Evolutionary conservation across 2,888 invertebrate genomes (phyloP).

Genomic region (Saturnia pavonia): DNA sequence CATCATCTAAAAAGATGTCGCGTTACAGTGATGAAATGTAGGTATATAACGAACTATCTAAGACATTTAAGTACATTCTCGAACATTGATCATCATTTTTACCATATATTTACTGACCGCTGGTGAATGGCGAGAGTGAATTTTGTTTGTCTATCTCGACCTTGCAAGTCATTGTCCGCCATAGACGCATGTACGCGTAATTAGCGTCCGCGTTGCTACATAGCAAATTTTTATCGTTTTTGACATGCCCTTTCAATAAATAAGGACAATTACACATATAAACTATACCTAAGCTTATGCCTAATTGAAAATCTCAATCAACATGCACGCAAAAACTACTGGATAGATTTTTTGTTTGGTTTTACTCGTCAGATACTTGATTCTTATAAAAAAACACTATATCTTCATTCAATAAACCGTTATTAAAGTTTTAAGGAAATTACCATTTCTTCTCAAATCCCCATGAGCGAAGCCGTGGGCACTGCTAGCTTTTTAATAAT

Average conservation of each 20-base stretch:
- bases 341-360: too few species aligned
- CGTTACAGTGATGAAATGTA: background rate
- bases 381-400: too few species aligned
- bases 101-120: conserved; percentile 34
- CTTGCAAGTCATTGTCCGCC: conserved; percentile 21
- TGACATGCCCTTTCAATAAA: background rate
- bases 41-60: background rate
- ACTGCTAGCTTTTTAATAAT: too few species aligned
- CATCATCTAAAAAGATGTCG: background rate
- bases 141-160: conserved; percentile 44
- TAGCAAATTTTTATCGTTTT: background rate
- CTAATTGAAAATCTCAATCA: too few species aligned
- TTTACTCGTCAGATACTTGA: too few species aligned
- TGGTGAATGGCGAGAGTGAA: conserved; percentile 56
- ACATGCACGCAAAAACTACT: too few species aligned
- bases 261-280: background rate
- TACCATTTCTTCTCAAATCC: too few species aligned
- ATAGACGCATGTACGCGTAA: conserved; percentile 1
- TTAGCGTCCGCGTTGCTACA: background rate
- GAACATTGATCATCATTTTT: conserved; percentile 56
- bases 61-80: conserved; percentile 33
- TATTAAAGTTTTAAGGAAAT: too few species aligned
- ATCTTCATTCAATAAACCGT: too few species aligned
- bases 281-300: background rate
- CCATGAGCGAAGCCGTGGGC: too few species aligned